Conservation (phyloP, 2,797 vertebrate species). For the Etheostoma nigrum region DNA sequence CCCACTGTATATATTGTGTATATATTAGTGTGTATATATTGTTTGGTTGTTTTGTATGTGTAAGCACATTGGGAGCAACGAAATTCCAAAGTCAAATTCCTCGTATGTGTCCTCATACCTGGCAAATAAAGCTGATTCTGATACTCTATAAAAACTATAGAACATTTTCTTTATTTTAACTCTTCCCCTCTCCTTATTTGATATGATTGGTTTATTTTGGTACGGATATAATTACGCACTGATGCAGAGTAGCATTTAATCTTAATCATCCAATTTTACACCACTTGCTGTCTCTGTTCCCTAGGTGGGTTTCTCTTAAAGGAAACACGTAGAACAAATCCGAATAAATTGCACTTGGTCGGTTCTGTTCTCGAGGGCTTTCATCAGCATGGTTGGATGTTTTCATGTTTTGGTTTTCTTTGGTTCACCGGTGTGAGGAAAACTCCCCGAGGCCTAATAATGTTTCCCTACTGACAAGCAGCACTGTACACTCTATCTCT, state of each 20-base stretch:
- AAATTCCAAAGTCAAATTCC: too few relatives aligned
- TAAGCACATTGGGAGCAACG: too few relatives aligned
- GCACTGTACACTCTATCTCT: background rate
- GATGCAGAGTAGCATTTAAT: conserved; percentile 9
- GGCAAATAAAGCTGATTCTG: too few relatives aligned
- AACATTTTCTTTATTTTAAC: too few relatives aligned
- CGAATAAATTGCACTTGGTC: background rate
- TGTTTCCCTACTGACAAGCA: too few relatives aligned
- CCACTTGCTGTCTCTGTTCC: conserved; percentile 1
- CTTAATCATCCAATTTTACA: conserved; percentile 25
- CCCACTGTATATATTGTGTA: too few relatives aligned
- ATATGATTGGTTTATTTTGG: background rate
- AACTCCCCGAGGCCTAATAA: background rate
- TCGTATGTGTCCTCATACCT: too few relatives aligned
- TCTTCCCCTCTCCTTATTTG: background rate
- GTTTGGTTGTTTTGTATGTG: too few relatives aligned
- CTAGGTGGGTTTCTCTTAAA: background rate
- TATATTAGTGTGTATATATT: too few relatives aligned
- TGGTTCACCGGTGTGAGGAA: conserved; percentile 29
- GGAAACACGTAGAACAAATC: conserved; percentile 13
- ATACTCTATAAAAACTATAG: too few relatives aligned
- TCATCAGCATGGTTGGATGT: conserved; percentile 10
- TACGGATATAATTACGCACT: background rate
- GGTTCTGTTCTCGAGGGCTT: conserved; percentile 5
- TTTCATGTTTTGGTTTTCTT: conserved; percentile 25